Evolutionary conservation across 2,797 vertebrate species (phyloP).

Genomic region (Silurus lanzhouensis): DNA sequence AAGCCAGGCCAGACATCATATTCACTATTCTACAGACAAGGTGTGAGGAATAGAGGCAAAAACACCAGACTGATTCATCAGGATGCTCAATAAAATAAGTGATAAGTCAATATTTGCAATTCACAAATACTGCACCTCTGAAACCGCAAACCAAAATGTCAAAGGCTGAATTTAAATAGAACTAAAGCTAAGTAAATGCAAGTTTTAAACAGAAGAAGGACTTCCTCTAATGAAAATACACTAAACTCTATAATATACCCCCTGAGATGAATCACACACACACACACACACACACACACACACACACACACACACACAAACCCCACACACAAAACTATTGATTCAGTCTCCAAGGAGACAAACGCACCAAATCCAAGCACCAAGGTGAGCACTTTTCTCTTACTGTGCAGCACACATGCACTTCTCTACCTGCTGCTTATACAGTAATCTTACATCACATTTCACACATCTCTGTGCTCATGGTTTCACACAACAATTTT

Average conservation of each 20-base stretch:
- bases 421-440: neutral
- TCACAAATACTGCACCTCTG: neutral
- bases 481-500: neutral
- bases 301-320: too few relatives aligned
- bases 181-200: neutral
- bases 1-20: neutral
- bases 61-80: conserved; percentile 5
- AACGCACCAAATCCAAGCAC: neutral
- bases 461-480: neutral
- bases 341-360: neutral
- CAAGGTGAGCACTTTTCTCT: neutral
- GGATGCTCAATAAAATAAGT: conserved; percentile 15
- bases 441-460: neutral
- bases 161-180: neutral
- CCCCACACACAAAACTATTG: neutral
- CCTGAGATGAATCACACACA: too few relatives aligned
- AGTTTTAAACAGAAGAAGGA: neutral
- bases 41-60: neutral
- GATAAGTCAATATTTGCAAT: conserved; percentile 4
- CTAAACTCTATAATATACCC: neutral
- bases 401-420: neutral
- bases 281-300: too few relatives aligned
- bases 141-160: neutral
- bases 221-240: neutral
- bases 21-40: conserved; percentile 25